A percentile compares a stretch with the other conserved stretches of the same genome.
phyloP scores from a whole-genome alignment of 2,797 vertebrate genomes.

The Pseudocheirus occidentalis region DNA sequence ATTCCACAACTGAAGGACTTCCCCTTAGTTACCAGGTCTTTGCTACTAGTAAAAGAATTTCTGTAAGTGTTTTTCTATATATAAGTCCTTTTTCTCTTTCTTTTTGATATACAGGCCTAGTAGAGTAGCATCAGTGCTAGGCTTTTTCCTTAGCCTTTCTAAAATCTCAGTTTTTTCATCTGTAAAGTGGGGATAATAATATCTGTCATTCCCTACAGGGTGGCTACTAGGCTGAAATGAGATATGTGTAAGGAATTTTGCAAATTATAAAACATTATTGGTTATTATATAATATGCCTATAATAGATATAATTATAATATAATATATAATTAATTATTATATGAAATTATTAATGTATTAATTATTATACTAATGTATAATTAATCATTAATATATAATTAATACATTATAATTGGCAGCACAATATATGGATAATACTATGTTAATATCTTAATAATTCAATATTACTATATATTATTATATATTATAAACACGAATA shows the following conservation, averaged over 20 bases:
- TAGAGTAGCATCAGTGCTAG: not conserved
- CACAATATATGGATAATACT: no score
- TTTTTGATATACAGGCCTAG: not conserved
- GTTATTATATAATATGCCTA: not conserved
- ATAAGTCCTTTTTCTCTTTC: not conserved
- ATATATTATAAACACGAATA: not conserved
- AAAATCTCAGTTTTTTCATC: not conserved
- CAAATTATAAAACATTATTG: not conserved
- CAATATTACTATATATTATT: not conserved
- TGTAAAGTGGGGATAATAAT: not conserved
- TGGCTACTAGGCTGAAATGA: not conserved
- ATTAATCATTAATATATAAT: no score
- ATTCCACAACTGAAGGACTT: not conserved
- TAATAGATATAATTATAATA: not conserved
- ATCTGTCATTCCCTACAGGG: not conserved
- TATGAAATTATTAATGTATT: no score
- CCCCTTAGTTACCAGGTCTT: not conserved
- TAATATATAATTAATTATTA: no score
- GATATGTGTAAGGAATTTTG: not conserved
- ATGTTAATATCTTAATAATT: no score
- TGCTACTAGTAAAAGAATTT: not conserved
- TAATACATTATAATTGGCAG: not conserved
- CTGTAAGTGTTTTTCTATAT: not conserved
- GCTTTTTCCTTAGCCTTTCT: not conserved
- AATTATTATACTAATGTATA: no score